A percentile compares a stretch with the other conserved stretches of the same genome.
Conservation (phyloP, 2,888 invertebrate species). For the Coecobrya sp. region DNA sequence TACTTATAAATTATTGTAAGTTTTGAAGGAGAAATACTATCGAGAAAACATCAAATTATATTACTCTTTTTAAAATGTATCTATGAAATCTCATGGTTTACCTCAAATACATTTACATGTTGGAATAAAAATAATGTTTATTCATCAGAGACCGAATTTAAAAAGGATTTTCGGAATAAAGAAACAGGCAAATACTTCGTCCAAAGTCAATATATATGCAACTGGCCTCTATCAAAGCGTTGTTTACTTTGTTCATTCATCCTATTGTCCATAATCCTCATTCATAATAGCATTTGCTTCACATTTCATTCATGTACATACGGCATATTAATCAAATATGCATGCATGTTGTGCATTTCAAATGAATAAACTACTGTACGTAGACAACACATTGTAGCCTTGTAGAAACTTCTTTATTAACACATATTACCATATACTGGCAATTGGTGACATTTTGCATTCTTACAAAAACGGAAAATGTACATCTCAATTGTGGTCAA, state of each 20-base stretch:
- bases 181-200: conserved; percentile 72
- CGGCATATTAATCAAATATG: not conserved
- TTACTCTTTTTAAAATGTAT: conserved; percentile 70
- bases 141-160: conserved; percentile 70
- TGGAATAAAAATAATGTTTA: conserved; percentile 74
- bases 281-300: not conserved
- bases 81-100: conserved; percentile 68
- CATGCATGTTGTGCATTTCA: not conserved
- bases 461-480: not conserved
- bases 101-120: conserved; percentile 71
- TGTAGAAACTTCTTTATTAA: too few relatives aligned
- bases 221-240: not conserved
- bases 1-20: conserved; percentile 13
- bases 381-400: too few relatives aligned
- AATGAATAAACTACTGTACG: too few relatives aligned
- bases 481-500: not conserved
- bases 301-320: not conserved
- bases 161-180: conserved; percentile 70
- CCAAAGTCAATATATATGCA: conserved; percentile 50
- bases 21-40: conserved; percentile 36
- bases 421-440: too few relatives aligned
- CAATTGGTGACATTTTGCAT: not conserved
- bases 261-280: not conserved
- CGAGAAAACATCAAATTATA: conserved; percentile 44
- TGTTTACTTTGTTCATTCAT: conserved; percentile 18